Base-by-base conservation (phyloP, 2,113 vertebrate species). In the Malurus melanocephalus region DNA sequence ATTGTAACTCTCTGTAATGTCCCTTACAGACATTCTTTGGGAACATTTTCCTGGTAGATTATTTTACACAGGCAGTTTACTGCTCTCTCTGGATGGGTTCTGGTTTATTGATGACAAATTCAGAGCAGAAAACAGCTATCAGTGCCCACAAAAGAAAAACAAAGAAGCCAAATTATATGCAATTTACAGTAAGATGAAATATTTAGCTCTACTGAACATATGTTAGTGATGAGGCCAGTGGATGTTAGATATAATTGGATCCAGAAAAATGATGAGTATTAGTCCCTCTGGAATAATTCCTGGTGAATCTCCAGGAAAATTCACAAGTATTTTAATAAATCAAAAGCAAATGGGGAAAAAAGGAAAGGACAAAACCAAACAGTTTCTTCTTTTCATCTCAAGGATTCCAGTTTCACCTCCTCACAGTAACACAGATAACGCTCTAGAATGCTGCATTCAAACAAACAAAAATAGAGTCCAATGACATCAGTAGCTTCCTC, bases 181-280 rank as follows among this genome's bases (percentile, higher is more conserved):
- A 89, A 38, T 77, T 94, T 76, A 55, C 46, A 76, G 5, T 77
- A 93, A 75, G 42, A 85, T 71, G 22, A 85, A 80, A 49, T 73
- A 87, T 67, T 95, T 95, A 92, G 42, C 42, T 80, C 56, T 80
- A 76, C 85, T 67, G 61, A 83, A 87, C 85, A 93, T 88, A 86
- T 87, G 85, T 64, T 92, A 92, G 51, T 2, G 8, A 73, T 92
- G 95, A 92, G 23, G 56, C 23, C 19, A 92, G 52, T 92, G 60
- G 60, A 89, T 93, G 76, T 87, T 91, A 74, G 35, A 48, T 80
- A 89, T 89, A 85, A 82, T 46, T 77, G 32, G n/a, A 93, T 93
- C 57, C 93, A 94, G 79, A 91, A 87, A 83, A 91, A 69, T 33
- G 3, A 80, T 85, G 79, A 93, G 9, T 82, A 91, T 92, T 92